Base-by-base conservation (phyloP, 2,797 vertebrate species). In the Lepus oiostolus region DNA sequence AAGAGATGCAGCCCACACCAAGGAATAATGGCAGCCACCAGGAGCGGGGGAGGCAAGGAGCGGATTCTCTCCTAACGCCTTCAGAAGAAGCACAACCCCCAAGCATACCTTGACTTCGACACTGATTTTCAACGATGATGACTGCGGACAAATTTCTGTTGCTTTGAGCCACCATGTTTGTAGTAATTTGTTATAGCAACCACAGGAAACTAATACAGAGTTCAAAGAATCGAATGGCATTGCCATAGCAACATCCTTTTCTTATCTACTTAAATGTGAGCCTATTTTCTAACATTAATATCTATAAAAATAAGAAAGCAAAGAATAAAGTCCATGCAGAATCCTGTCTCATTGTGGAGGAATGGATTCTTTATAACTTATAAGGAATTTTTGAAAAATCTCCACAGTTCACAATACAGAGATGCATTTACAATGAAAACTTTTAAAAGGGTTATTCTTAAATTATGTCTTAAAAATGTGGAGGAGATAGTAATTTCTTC, bases 401-500 rank as follows among this genome's bases (percentile, higher is more conserved):
- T 60, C 60, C 71, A 90, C 0, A 70, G 26, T 67, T 88, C 62
- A 82, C 21, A 89, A 89, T 38, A 54, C 12, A 93, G 32, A 77
- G 50, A 85, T 62, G 0, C 5, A 81, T 70, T 89, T 87, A 6
- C 50, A 77, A 80, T 58, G 74, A 22, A 47, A 83, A 62, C 38
- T 26, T 80, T 68, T 26, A 11, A 38, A 68, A 94, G 72, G 11
- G 22, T 35, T 79, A 71, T 2, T 85, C 47, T 63, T 90, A 80
- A 67, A 38, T 77, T 68, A 58, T 38, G 5, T 52, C 4, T 91
- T 94, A 14, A 76, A 91, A 92, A 85, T 65, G 21, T 80, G 5
- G 74, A 95, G 50, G 11, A 90, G 11, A 80, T 87, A 87, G 24
- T 62, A 85, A 82, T 84, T 62, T 88, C 12, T 88, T 87, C 24